Conservation (phyloP, 1,140 invertebrate species). For the Pemphigus obesinymphae region DNA sequence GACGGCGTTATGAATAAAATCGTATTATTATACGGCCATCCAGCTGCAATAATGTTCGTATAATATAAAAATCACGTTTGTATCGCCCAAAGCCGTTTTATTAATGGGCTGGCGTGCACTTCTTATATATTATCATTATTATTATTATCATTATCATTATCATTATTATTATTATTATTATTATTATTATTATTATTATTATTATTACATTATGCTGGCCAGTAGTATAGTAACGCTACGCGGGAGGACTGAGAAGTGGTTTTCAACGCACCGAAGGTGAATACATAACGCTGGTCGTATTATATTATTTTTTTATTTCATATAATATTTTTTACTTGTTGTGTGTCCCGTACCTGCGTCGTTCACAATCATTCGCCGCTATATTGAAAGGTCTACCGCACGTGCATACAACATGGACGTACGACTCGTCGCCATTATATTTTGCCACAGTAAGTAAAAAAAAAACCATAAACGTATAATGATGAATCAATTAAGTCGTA, state of each 20-base stretch:
- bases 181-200: too few relatives aligned
- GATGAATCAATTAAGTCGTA: conserved; percentile 3
- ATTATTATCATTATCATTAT: too few relatives aligned
- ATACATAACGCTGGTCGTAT: background rate
- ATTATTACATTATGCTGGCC: too few relatives aligned
- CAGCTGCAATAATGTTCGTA: too few relatives aligned
- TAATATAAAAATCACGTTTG: conserved; percentile 27
- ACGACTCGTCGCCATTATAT: conserved; percentile 25
- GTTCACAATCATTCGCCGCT: conserved; percentile 23
- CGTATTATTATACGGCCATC: background rate
- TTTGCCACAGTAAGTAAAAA: conserved; percentile 30
- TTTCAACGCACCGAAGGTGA: conserved; percentile 15
- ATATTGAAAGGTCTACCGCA: conserved; percentile 17
- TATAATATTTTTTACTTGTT: too few relatives aligned
- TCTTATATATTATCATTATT: too few relatives aligned
- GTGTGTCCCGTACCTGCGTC: conserved; percentile 9
- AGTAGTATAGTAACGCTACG: background rate
- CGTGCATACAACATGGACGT: conserved; percentile 25
- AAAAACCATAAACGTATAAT: too few relatives aligned
- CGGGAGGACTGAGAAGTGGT: conserved; percentile 14
- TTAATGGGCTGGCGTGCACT: conserved; percentile 11
- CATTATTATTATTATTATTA: too few relatives aligned
- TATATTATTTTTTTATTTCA: too few relatives aligned
- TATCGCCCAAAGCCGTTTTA: conserved; percentile 19
- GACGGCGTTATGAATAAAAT: conserved; percentile 20